Evolutionary conservation across 2,888 invertebrate species (phyloP), one percentile per base, ranked within the genome.

Genomic region (Willowsia nigromaculata): DNA sequence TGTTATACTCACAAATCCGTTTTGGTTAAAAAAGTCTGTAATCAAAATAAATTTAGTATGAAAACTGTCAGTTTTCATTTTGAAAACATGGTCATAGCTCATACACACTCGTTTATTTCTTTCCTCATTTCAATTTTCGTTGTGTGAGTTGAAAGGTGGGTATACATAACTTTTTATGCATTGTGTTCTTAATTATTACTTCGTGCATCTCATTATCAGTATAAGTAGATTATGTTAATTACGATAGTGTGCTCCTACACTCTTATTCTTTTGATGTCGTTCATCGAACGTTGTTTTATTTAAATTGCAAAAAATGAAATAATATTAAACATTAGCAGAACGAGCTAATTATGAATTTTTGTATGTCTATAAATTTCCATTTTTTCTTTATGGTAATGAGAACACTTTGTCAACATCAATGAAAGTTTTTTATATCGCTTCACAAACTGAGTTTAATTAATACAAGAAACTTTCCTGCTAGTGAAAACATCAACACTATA

Each of bases 1-100:
- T 22, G 43, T 47, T 43, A 11, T 71, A 11, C 22, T 37, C 40
- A 40, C 18, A 71, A 40, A 43, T 71, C 43, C 18, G 22, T 68
- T 68, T 37, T 68, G 65, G 37, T 33, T n/a, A 25, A 43, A 71
- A 71, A 25, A 13, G 22, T 71, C 65, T 68, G 33, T 9, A 71
- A 71, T 71, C 40, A 40, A 71, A 71, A 71, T 71, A 18, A 71
- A 25, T 71, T 71, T 43, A 43, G 22, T 71, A 43, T 40, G 71
- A 43, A 40, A 71, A 43, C 13, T 25, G 15, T 43, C 27, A 62
- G 27, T 30, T 62, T 62, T 30, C 27, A 30, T 62, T 30, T 62
- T 30, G 27, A 3, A 7, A 59, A 15, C 59, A 13, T 59, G 9
- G n/a, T n/a, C n/a, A n/a, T n/a, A n/a, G n/a, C n/a, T n/a, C n/a